Conservation (phyloP, 2,113 vertebrate genomes). For the Periophthalmus modestus region DNA sequence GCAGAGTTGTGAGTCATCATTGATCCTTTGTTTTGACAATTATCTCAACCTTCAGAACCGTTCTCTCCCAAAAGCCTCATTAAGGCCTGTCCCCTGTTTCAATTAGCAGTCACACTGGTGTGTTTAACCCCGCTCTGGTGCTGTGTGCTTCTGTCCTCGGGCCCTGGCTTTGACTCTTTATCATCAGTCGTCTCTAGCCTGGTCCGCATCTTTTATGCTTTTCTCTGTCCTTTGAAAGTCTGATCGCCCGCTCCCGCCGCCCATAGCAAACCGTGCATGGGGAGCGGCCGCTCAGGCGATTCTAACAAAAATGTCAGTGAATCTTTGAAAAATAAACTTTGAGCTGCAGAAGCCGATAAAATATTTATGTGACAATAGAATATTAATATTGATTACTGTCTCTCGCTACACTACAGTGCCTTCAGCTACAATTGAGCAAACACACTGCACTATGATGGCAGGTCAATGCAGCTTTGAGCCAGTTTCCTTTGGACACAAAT, state of each 20-base stretch:
- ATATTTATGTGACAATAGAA: constrained; percentile 60
- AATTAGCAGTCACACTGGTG: constrained; percentile 20
- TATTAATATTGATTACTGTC: constrained; percentile 69
- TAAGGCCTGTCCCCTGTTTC: constrained; percentile 12
- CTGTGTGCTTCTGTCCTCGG: constrained; percentile 30
- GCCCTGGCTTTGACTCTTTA: constrained; percentile 26
- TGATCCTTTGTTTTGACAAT: constrained; percentile 7
- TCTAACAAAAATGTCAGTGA: constrained; percentile 50
- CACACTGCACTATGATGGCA: constrained; percentile 28
- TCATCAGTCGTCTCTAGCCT: constrained; percentile 29
- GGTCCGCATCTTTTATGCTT: background rate
- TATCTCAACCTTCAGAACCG: constrained; percentile 19
- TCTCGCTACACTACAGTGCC: constrained; percentile 45
- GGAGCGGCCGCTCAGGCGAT: constrained; percentile 43
- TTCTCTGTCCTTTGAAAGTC: constrained; percentile 41
- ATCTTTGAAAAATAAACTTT: constrained; percentile 60
- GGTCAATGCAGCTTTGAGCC: constrained; percentile 58
- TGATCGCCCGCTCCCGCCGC: constrained; percentile 36
- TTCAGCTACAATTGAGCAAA: constrained; percentile 34
- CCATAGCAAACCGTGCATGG: constrained; percentile 24
- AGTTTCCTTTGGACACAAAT: constrained; percentile 42
- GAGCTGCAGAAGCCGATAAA: constrained; percentile 52
- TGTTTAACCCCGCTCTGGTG: constrained; percentile 17
- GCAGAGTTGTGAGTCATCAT: background rate
- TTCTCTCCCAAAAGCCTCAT: background rate